These are phyloP conservation scores for Heliconius cydno DNA, from an alignment of 2,888 invertebrate species.

Conservation along the genomic window DNA sequence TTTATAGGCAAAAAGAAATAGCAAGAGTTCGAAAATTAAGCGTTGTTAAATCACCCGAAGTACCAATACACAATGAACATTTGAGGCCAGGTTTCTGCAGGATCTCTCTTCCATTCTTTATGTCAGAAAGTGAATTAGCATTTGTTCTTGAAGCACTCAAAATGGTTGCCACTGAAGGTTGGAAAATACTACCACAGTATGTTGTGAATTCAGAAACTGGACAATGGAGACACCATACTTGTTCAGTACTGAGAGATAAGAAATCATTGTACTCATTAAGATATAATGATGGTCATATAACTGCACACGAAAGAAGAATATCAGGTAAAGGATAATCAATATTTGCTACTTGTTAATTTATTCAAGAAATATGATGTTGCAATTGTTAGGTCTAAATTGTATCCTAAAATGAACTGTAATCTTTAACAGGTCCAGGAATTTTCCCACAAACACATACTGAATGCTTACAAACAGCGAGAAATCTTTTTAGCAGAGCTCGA, in stretches of 20 bases:
- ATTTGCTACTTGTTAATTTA: conserved; percentile 17
- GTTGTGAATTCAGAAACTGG: conserved; percentile 93
- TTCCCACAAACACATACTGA: conserved; percentile 90
- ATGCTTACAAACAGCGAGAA: conserved; percentile 90
- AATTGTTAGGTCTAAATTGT: background rate
- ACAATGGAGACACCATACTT: conserved; percentile 94
- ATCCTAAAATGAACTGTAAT: conserved; percentile 2
- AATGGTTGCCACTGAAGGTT: conserved; percentile 94
- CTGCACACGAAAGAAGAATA: conserved; percentile 87
- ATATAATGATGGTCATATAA: conserved; percentile 90
- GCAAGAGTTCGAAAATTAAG: conserved; percentile 73
- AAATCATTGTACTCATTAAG: conserved; percentile 91
- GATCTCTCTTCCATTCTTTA: conserved; percentile 93
- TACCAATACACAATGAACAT: conserved; percentile 85
- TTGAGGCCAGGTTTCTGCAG: conserved; percentile 93
- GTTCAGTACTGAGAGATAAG: conserved; percentile 90
- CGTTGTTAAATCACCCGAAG: conserved; percentile 71
- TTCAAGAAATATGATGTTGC: conserved; percentile 8
- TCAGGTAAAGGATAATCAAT: conserved; percentile 74
- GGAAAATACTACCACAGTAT: conserved; percentile 95
- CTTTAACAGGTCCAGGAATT: conserved; percentile 83
- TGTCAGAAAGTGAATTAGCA: conserved; percentile 90
- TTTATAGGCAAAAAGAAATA: conserved; percentile 77
- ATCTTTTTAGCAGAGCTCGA: conserved; percentile 89
- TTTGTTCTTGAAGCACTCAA: conserved; percentile 93